These are phyloP conservation scores for Nestor notabilis DNA, from an alignment of 2,113 vertebrate genomes.

Conservation along the genomic window DNA sequence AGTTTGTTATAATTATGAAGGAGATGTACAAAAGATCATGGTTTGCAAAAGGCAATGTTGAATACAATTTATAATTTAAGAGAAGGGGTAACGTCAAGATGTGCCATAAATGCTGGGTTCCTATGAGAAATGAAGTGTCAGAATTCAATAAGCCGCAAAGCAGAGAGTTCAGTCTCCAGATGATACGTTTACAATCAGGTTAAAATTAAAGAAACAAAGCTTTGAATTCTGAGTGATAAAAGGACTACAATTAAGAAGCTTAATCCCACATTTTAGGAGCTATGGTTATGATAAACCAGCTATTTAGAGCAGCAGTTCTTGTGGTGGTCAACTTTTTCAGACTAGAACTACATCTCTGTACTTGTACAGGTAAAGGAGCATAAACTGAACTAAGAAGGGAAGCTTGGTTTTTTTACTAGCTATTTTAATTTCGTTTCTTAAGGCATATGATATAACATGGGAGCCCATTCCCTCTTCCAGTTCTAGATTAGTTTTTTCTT, in stretches of 20 bases:
- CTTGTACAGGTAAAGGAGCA: neutral
- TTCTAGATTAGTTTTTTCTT: neutral
- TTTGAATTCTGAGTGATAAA: neutral
- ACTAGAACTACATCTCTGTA: rapidly evolving
- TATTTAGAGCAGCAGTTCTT: neutral
- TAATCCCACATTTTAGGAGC: neutral
- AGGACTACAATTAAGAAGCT: neutral
- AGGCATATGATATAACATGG: neutral
- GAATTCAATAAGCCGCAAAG: neutral
- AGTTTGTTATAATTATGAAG: conserved; percentile 52
- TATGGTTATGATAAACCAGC: neutral
- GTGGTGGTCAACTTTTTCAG: neutral
- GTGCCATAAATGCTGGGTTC: neutral
- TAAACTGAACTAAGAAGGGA: neutral
- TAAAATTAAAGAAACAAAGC: neutral
- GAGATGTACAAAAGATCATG: neutral
- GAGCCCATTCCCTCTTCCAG: neutral
- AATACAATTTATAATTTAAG: conserved; percentile 28
- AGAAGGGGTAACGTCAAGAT: neutral
- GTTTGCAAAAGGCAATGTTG: neutral
- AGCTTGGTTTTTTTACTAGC: neutral
- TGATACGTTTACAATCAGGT: neutral
- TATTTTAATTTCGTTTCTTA: neutral
- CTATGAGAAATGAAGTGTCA: neutral
- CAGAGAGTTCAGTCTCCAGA: neutral